Base-by-base conservation (phyloP, 30 jellyfish, hydroid and myxozoan genomes). In the Sanderia malayensis region DNA sequence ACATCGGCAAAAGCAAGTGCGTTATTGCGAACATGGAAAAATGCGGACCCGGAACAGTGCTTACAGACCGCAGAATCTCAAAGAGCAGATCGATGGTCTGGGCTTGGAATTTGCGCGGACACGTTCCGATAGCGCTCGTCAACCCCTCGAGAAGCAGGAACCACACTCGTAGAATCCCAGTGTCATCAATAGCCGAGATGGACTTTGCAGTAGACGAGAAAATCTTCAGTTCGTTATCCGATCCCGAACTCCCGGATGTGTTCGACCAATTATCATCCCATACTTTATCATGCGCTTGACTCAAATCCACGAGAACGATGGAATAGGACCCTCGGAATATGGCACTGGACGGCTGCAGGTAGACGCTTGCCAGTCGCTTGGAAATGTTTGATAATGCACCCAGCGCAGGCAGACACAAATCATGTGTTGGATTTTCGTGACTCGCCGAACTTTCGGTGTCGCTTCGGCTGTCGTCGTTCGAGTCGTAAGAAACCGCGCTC, bases 11-110 rank as follows among this genome's bases (percentile, higher is more conserved):
- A 19, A 92, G 82, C 65, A 92, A 66, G 61, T 92, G 95, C 57
- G 98, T 84, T 25, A 92, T 78, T 18, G 94, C 93, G 53, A 92
- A 92, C 93, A 92, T 73, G 15, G 98, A 83, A 62, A 92, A 92
- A 66, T 92, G 98, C 70, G 98, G 98, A 46, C 98, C 98, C 64
- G 98, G 98, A 31, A 92, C 98, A 18, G 98, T 84, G 55, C 92
- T 67, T 10, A 85, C 64, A 61, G 98, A 84, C 0, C 90, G 70
- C 24, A 92, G 96, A n/a, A 92, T 92, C 72, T 92, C 98, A 60
- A 92, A 92, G 33, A 92, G 81, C 11, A 74, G 81, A 55, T 92
- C 96, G 3, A 92, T 80, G 18, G 91, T 83, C 86, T 73, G 91
- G 18, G 96, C 84, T 68, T 92, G 98, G 70, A 84, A 92, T 65